Evolutionary conservation across 2,113 vertebrate genomes (phyloP).

Genomic region (Lanius ludovicianus): DNA sequence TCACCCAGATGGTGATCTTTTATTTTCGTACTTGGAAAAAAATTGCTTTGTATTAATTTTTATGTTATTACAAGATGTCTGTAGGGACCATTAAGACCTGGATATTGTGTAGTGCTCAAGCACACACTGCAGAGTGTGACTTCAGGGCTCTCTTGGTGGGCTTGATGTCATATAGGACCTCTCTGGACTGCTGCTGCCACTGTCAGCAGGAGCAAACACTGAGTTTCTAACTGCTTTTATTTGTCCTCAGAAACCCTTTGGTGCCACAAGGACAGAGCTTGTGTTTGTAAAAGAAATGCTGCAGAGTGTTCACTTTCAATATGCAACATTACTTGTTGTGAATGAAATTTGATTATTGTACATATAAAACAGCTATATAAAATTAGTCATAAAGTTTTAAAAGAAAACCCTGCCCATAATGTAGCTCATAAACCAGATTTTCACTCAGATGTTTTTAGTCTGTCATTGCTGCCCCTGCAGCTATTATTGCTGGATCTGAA

Average conservation of each 20-base stretch:
- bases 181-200: not conserved
- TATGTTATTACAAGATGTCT: not conserved
- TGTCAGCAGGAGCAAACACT: not conserved
- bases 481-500: not conserved
- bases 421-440: not conserved
- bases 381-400: not conserved
- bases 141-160: not conserved
- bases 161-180: not conserved
- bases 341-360: not conserved
- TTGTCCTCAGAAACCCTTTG: not conserved
- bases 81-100: not conserved
- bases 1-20: not conserved
- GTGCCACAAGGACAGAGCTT: not conserved
- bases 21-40: not conserved
- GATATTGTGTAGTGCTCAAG: not conserved
- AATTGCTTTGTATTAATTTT: not conserved
- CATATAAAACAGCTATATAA: not conserved
- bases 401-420: not conserved
- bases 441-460: not conserved
- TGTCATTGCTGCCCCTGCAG: not conserved
- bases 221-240: not conserved
- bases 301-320: not conserved
- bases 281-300: not conserved
- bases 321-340: not conserved
- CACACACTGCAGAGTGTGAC: not conserved